Conservation (phyloP, 2,888 invertebrate species). For the Ophioninae sp. region DNA sequence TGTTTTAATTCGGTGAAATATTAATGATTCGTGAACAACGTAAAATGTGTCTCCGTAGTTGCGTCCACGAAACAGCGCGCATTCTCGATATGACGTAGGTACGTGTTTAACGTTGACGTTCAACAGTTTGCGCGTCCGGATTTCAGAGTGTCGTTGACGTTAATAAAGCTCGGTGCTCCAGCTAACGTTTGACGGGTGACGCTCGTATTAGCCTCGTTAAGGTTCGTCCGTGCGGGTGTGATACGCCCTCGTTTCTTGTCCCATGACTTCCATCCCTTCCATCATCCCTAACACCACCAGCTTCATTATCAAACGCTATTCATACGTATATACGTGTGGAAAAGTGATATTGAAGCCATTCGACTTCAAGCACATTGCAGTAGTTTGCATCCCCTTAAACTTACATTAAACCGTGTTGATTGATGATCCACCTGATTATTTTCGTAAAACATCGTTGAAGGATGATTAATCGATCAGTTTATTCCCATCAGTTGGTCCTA, state of each 20-base stretch:
- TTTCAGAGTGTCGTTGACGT: conserved; percentile 73
- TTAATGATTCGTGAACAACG: not conserved
- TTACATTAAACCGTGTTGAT: not conserved
- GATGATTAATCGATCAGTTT: not conserved
- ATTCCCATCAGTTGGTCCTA: not conserved
- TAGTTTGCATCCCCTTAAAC: not conserved
- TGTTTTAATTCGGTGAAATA: not conserved
- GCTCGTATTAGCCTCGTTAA: conserved; percentile 76
- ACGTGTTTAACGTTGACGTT: conserved; percentile 76
- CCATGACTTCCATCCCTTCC: conserved; percentile 45
- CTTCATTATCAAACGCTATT: conserved; percentile 23
- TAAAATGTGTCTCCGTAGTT: not conserved
- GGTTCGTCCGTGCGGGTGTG: conserved; percentile 62
- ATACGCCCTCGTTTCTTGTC: conserved; percentile 59
- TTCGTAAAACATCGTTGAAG: not conserved
- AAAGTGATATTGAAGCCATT: not conserved
- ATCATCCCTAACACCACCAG: conserved; percentile 29
- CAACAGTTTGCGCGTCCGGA: conserved; percentile 76
- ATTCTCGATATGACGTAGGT: conserved; percentile 40
- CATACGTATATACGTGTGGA: not conserved
- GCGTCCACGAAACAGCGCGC: conserved; percentile 33
- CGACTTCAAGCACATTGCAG: not conserved
- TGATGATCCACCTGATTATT: not conserved
- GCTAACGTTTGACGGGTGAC: conserved; percentile 67
- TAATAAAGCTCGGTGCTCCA: conserved; percentile 69